Conservation (phyloP, 2,113 vertebrate genomes). For the Haliaeetus leucogaster region DNA sequence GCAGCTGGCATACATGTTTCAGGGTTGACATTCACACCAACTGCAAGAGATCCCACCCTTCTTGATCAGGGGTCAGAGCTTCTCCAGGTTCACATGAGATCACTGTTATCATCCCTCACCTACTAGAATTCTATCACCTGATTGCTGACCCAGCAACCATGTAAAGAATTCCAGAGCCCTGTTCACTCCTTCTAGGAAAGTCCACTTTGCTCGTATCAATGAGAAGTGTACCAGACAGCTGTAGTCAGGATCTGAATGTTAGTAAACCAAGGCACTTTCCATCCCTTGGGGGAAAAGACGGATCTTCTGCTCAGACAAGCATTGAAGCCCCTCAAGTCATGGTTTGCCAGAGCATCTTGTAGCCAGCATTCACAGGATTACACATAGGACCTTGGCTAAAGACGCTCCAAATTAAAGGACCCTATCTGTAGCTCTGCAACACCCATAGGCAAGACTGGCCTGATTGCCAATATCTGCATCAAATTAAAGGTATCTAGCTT, state of each 20-base stretch:
- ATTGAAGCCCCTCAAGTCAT: neutral
- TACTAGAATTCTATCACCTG: neutral
- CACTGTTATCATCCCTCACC: neutral
- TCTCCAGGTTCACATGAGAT: neutral
- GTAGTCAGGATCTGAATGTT: neutral
- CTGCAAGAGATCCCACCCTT: neutral
- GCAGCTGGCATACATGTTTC: neutral
- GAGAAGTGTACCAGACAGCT: neutral
- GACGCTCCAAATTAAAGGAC: neutral
- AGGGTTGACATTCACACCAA: neutral
- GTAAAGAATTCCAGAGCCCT: neutral
- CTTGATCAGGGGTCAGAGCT: neutral
- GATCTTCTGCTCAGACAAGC: neutral
- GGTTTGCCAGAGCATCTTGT: neutral
- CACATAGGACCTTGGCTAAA: neutral
- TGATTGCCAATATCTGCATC: neutral
- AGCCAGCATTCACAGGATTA: neutral
- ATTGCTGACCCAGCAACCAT: neutral
- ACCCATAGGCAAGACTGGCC: neutral
- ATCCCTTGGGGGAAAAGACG: neutral
- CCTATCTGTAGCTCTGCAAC: neutral
- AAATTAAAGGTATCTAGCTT: neutral
- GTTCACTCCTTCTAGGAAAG: neutral
- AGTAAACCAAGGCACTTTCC: neutral
- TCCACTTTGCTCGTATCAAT: neutral